Evolutionary conservation across 2,888 invertebrate species (phyloP).

Genomic region (Ptychoptera contaminata): DNA sequence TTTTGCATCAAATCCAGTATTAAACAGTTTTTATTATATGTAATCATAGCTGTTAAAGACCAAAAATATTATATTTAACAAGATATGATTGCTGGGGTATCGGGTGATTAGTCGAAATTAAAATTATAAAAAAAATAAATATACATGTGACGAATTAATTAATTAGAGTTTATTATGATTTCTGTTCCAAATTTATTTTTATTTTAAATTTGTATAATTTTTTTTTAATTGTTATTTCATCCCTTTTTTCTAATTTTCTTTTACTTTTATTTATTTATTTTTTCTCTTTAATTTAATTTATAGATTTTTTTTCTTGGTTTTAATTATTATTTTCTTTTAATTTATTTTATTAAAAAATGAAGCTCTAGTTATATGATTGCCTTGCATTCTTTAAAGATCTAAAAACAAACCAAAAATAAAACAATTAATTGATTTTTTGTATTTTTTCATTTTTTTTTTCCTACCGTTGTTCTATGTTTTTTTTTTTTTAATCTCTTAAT

Average conservation of each 20-base stretch:
- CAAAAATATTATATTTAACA: too few species aligned
- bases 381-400: slow-evolving; percentile 26
- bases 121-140: too few species aligned
- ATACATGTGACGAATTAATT: too few species aligned
- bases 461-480: neutral
- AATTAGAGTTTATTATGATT: too few species aligned
- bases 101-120: too few species aligned
- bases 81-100: too few species aligned
- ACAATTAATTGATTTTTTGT: neutral
- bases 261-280: neutral
- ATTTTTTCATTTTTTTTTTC: neutral
- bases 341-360: slow-evolving; percentile 13
- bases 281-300: neutral
- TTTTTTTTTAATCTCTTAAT: too few species aligned
- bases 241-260: neutral
- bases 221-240: neutral
- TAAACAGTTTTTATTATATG: too few species aligned
- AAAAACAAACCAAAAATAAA: neutral
- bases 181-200: too few species aligned
- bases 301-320: neutral
- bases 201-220: neutral
- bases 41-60: too few species aligned
- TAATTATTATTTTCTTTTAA: slow-evolving; percentile 1
- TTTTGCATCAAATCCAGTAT: too few species aligned
- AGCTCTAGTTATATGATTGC: slow-evolving; percentile 31